These are phyloP conservation scores for Taenioides sp. DNA, from an alignment of 2,797 vertebrate genomes.

Conservation along the genomic window DNA sequence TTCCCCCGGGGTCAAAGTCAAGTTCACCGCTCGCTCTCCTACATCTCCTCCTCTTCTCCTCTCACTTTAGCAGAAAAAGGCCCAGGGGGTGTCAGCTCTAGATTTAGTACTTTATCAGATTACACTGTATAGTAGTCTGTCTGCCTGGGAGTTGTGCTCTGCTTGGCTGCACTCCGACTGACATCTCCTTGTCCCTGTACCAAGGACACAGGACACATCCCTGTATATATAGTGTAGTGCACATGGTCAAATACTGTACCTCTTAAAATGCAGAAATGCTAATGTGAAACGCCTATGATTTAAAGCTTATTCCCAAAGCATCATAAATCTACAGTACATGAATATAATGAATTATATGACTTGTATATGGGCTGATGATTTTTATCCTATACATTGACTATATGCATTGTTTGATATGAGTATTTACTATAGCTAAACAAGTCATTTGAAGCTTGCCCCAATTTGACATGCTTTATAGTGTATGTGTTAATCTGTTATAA, in stretches of 20 bases:
- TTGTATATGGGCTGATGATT: background rate
- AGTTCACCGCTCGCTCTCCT: constrained; percentile 45
- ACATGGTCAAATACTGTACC: constrained; percentile 45
- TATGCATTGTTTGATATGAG: background rate
- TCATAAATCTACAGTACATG: constrained; percentile 5
- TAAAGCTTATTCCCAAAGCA: constrained; percentile 27
- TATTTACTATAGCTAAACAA: background rate
- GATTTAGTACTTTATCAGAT: constrained; percentile 67
- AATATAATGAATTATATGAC: constrained; percentile 6
- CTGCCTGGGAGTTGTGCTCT: constrained; percentile 41
- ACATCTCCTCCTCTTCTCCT: constrained; percentile 39
- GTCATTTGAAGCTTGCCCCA: background rate
- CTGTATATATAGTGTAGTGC: constrained; percentile 12
- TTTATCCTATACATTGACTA: background rate
- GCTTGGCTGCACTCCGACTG: constrained; percentile 53
- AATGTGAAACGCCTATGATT: constrained; percentile 15
- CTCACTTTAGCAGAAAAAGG: constrained; percentile 35
- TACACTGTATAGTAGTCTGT: constrained; percentile 59
- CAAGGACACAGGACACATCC: constrained; percentile 41
- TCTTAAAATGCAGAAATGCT: constrained; percentile 15
- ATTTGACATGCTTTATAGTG: background rate
- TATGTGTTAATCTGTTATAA: background rate
- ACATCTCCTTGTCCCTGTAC: constrained; percentile 46
- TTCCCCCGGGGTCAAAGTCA: constrained; percentile 63
- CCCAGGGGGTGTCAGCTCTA: constrained; percentile 62